Conservation (phyloP, 2,113 vertebrate genomes). For the Pogonocichla stellata region DNA sequence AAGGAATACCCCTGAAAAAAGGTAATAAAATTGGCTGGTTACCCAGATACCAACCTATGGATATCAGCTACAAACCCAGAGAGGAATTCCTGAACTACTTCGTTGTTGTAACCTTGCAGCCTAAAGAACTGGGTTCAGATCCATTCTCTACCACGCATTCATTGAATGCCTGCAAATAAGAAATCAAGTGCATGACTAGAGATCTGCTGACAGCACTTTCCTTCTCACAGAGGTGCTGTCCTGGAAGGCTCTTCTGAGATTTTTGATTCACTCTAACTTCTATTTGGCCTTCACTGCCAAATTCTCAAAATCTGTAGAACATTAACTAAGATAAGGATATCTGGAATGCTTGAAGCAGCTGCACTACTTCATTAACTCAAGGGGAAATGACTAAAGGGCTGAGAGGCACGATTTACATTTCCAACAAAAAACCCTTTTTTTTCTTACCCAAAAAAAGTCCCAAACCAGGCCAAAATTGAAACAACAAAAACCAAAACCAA, state of each 20-base stretch:
- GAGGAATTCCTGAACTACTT: not conserved
- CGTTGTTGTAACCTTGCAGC: not conserved
- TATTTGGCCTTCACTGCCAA: not conserved
- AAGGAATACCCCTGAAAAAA: not conserved
- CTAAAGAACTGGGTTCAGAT: not conserved
- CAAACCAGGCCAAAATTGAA: not conserved
- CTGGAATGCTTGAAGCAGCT: not conserved
- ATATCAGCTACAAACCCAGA: not conserved
- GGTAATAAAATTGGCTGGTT: not conserved
- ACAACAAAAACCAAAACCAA: not conserved
- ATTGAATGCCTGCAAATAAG: not conserved
- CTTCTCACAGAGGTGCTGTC: not conserved
- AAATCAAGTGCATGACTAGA: not conserved
- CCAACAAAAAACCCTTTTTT: not conserved
- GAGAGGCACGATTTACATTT: not conserved
- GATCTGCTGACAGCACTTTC: not conserved
- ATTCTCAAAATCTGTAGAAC: not conserved
- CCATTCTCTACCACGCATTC: not conserved
- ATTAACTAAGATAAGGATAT: not conserved
- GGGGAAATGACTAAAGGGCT: not conserved
- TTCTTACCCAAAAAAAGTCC: not conserved
- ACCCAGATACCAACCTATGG: not conserved
- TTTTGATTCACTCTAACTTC: not conserved
- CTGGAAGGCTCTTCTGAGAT: not conserved
- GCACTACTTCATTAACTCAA: not conserved